phyloP scores from a whole-genome alignment of 2,797 vertebrate genomes.

The Caiman crocodilus region DNA sequence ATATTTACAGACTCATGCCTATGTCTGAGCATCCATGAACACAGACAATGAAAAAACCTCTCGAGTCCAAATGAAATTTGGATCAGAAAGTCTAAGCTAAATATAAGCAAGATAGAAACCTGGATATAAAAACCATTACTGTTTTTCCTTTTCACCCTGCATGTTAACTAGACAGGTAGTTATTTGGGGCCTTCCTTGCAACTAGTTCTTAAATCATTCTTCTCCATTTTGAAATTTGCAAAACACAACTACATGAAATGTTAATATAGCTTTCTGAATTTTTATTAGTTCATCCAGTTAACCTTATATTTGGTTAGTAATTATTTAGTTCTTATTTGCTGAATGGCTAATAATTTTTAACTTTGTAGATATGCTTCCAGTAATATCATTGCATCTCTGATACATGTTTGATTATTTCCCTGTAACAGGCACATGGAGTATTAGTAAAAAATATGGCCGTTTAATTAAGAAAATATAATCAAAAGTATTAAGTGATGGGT shows the following conservation, averaged over 20 bases:
- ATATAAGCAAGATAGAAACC: background rate
- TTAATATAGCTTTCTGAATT: conserved; percentile 29
- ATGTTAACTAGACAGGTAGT: background rate
- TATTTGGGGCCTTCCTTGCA: background rate
- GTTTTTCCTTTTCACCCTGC: background rate
- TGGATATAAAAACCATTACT: background rate
- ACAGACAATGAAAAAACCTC: accelerated
- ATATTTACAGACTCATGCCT: background rate
- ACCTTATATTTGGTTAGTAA: background rate
- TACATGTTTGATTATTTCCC: background rate
- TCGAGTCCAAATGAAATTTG: accelerated
- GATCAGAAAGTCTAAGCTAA: background rate
- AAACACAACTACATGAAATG: too few relatives aligned
- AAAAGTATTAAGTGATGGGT: background rate
- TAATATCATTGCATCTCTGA: background rate
- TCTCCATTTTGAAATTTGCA: too few relatives aligned
- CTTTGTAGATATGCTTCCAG: background rate
- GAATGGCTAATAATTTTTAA: background rate
- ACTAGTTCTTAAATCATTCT: background rate
- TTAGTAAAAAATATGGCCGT: background rate
- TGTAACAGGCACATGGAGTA: background rate
- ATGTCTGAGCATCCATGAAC: background rate
- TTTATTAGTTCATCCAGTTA: background rate
- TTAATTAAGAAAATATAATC: background rate
- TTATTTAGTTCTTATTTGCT: background rate